Conservation (phyloP, 2,797 vertebrate species). For the Etheostoma perlongum region DNA sequence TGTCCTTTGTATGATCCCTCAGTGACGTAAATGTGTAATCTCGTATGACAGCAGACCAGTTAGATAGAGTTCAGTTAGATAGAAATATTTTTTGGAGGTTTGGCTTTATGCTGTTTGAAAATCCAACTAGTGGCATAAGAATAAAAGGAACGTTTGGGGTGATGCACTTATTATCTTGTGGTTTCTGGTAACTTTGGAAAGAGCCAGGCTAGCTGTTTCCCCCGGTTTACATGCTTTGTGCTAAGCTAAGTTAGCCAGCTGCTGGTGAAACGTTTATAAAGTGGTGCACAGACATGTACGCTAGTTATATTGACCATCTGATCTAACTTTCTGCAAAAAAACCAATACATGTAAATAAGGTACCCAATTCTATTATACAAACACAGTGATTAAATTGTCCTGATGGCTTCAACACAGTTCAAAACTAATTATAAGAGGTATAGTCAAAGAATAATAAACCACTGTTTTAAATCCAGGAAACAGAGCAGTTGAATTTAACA, state of each 20-base stretch:
- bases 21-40: conserved; percentile 20
- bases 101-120: neutral
- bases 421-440: neutral
- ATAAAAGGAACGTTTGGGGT: neutral
- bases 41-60: neutral
- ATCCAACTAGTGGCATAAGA: neutral
- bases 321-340: no score
- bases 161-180: neutral
- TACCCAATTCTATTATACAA: neutral
- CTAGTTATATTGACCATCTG: no score
- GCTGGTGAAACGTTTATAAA: neutral
- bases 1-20: conserved; percentile 21
- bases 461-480: neutral
- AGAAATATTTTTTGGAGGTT: neutral
- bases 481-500: neutral
- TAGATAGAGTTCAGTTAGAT: conserved; percentile 21
- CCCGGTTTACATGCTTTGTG: neutral
- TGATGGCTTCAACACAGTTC: neutral
- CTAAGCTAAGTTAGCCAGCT: neutral
- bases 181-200: neutral
- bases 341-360: no score
- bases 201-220: neutral
- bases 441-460: conserved; percentile 5
- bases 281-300: neutral
- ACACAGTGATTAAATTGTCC: neutral